phyloP scores from a whole-genome alignment of 2,888 invertebrate species.

The Caradrina kadenii region DNA sequence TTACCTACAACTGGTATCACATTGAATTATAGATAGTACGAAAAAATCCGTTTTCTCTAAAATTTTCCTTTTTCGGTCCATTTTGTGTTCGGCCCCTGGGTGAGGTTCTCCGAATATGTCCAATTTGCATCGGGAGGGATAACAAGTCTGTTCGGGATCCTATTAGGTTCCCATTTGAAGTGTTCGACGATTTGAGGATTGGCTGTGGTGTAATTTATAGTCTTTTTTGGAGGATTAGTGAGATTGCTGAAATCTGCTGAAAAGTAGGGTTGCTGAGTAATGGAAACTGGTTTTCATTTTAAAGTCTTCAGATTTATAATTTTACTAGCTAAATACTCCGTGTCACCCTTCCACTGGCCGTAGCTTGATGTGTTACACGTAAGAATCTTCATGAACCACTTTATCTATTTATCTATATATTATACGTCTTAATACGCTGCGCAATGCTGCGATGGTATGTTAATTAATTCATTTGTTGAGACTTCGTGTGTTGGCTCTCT shows the following conservation, averaged over 20 bases:
- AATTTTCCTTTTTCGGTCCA: neutral
- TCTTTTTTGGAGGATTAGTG: neutral
- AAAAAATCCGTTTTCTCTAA: neutral
- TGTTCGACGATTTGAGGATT: slow-evolving; percentile 14
- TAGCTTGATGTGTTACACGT: too few relatives aligned
- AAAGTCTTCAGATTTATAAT: neutral
- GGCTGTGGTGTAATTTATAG: slow-evolving; percentile 3
- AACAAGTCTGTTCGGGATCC: slow-evolving; percentile 33
- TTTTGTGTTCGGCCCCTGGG: slow-evolving; percentile 4
- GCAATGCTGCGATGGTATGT: too few relatives aligned
- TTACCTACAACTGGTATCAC: too few relatives aligned
- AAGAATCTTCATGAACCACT: too few relatives aligned
- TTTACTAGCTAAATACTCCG: too few relatives aligned
- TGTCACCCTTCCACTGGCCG: too few relatives aligned
- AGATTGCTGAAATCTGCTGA: neutral
- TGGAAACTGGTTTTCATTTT: neutral
- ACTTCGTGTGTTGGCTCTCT: too few relatives aligned
- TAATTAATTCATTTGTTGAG: too few relatives aligned
- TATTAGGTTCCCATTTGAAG: slow-evolving; percentile 31
- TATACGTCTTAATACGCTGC: too few relatives aligned
- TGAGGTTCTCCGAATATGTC: slow-evolving; percentile 25
- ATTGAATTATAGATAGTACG: too few relatives aligned
- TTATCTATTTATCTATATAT: too few relatives aligned
- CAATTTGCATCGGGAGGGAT: slow-evolving; percentile 49
- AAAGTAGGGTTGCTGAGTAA: neutral